Evolutionary conservation across 2,797 vertebrate genomes (phyloP), one percentile per base, ranked within the genome.

Genomic region (Takifugu rubripes): DNA sequence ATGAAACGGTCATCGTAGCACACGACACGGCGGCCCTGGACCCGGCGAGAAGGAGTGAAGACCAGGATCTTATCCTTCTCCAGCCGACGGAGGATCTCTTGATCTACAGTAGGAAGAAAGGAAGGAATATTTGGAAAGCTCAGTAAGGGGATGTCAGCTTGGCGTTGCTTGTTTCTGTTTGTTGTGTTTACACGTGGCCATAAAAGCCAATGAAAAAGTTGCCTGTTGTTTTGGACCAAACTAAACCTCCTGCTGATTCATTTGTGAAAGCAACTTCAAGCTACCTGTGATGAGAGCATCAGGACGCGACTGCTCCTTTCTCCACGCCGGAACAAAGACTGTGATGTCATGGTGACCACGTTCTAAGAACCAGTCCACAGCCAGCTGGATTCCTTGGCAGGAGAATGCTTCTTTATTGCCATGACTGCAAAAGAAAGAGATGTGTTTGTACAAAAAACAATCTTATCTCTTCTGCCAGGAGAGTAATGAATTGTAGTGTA

Each of bases 1-100:
- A 99, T 98, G 70, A 99, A 99, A 29, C 97, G 89, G 85, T 99
- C 97, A 0, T 99, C 96, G 0, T 99, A 99, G 86, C 97, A 99
- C 5, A 99, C 97, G 70, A 98, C 96, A 0, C 97, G 91, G 9
- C 97, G 92, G 6, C 97, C 97, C 65, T 98, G 96, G 46, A 99
- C 97, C 0, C 97, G 93, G 0, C 97, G 94, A 0, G 97, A 99
- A 0, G 97, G 97, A 0, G 97, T 99, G 72, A 99, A 99, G 59
- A 99, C 97, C 21, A 99, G 89, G 77, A 97, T 94, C 79, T 98
- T 98, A 72, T 96, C 94, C 79, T 97, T 98, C 61, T 99, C 97
- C 42, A 99, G 79, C 40, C 92, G 92, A 40, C 96, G 91, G 14
- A 99, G 74, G 68, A 96, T 94, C 85, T 98, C 96, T 81, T 99